These are phyloP conservation scores for Meteorus sp. DNA, from an alignment of 1,140 invertebrate species.

Conservation along the genomic window DNA sequence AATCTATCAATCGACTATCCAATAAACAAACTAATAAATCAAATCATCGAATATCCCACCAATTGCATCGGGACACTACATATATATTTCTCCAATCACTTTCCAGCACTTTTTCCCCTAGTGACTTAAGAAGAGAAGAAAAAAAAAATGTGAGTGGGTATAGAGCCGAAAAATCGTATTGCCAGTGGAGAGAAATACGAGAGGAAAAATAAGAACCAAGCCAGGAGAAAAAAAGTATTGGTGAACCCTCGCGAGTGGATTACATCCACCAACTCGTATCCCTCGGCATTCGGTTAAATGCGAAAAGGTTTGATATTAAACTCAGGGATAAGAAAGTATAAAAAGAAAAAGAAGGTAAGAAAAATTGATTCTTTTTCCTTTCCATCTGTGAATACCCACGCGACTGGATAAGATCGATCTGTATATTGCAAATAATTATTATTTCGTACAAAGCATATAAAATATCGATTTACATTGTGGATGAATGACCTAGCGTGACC, in stretches of 20 bases:
- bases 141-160: not conserved
- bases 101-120: not conserved
- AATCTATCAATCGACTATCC: too few species aligned
- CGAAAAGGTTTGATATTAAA: not conserved
- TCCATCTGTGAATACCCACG: not conserved
- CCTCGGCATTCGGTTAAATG: constrained; percentile 11
- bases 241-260: constrained; percentile 21
- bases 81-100: too few species aligned
- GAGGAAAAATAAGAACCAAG: not conserved
- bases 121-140: too few species aligned
- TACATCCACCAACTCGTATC: not conserved
- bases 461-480: constrained; percentile 46
- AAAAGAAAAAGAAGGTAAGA: not conserved
- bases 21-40: too few species aligned
- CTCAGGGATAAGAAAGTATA: not conserved
- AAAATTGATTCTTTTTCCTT: not conserved
- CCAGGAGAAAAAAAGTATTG: not conserved
- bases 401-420: too few species aligned
- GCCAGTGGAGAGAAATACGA: not conserved
- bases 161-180: not conserved
- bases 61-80: too few species aligned
- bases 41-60: too few species aligned
- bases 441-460: constrained; percentile 38
- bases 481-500: constrained; percentile 43
- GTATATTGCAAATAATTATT: constrained; percentile 42